phyloP scores from a whole-genome alignment of 2,797 vertebrate genomes.

The Pelodytes ibericus region DNA sequence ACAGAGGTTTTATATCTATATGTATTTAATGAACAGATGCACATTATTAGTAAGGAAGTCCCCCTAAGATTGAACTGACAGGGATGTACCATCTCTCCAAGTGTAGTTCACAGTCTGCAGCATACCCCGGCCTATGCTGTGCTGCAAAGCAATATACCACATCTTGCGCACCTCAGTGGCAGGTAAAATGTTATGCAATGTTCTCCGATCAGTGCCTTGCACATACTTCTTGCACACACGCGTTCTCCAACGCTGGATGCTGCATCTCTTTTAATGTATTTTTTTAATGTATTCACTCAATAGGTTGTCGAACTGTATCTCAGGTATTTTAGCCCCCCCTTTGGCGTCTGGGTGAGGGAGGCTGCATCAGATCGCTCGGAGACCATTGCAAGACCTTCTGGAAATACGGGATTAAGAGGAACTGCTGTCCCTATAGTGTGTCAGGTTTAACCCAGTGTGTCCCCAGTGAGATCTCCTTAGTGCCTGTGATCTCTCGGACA shows the following conservation, averaged over 20 bases:
- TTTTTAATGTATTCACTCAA: slow-evolving; percentile 25
- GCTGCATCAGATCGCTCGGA: slow-evolving; percentile 36
- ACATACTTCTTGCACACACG: slow-evolving; percentile 11
- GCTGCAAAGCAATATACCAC: slow-evolving; percentile 14
- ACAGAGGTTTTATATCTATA: background rate
- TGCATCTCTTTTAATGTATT: slow-evolving; percentile 19
- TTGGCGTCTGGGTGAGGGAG: slow-evolving; percentile 10
- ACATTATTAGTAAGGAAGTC: background rate
- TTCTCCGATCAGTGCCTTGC: slow-evolving; percentile 51
- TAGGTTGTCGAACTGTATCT: slow-evolving; percentile 40
- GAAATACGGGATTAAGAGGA: slow-evolving; percentile 38
- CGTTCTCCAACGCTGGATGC: slow-evolving; percentile 12
- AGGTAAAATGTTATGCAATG: slow-evolving; percentile 28
- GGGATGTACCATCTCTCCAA: background rate
- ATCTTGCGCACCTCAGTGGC: slow-evolving; percentile 16
- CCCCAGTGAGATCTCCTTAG: slow-evolving; percentile 47
- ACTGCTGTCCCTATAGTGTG: slow-evolving; percentile 40
- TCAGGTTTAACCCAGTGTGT: slow-evolving; percentile 13
- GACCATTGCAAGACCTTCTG: slow-evolving; percentile 39
- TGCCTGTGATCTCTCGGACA: slow-evolving; percentile 57
- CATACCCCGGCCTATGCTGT: background rate
- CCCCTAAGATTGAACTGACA: slow-evolving; percentile 11
- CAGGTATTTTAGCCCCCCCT: slow-evolving; percentile 44
- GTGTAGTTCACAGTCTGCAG: too few relatives aligned
- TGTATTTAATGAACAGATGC: background rate